Evolutionary conservation across 92 coral and sea anemone genomes (phyloP).

Genomic region (Meandrina meandrites): DNA sequence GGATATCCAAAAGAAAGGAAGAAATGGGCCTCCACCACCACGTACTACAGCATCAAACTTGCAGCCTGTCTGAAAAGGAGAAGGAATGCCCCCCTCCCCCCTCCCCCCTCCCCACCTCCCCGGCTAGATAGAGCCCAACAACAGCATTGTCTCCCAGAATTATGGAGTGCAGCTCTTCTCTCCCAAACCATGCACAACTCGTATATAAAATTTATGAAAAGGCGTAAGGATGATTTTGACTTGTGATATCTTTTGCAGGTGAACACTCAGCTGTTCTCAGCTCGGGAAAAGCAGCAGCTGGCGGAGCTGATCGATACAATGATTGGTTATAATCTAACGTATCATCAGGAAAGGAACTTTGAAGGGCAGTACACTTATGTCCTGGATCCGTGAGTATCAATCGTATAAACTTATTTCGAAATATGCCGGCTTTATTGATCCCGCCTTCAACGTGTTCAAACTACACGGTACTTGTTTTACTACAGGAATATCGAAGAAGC

Average conservation of each 20-base stretch:
- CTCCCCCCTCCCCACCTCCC: too few species aligned
- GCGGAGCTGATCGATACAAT: conserved; percentile 88
- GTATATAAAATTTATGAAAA: not conserved
- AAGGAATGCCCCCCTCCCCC: too few species aligned
- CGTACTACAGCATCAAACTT: too few species aligned
- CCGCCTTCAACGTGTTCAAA: not conserved
- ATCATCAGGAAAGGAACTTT: conserved; percentile 87
- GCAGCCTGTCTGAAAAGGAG: too few species aligned
- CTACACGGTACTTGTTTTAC: not conserved
- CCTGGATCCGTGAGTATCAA: conserved; percentile 89
- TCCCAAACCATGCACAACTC: not conserved
- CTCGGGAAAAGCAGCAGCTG: conserved; percentile 93
- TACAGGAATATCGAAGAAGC: conserved; percentile 90
- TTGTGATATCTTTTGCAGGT: conserved; percentile 53
- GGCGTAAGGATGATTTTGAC: not conserved
- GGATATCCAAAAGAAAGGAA: too few species aligned
- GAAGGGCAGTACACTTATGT: conserved; percentile 94
- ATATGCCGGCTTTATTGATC: not conserved
- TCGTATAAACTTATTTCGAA: not conserved
- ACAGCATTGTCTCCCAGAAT: too few species aligned
- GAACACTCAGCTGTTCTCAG: conserved; percentile 83
- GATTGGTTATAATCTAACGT: conserved; percentile 95
- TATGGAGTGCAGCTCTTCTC: not conserved
- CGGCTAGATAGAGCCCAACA: too few species aligned
- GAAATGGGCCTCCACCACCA: too few species aligned